Evolutionary conservation across 1,140 invertebrate species (phyloP).

Genomic region (Eubasilissa regina): DNA sequence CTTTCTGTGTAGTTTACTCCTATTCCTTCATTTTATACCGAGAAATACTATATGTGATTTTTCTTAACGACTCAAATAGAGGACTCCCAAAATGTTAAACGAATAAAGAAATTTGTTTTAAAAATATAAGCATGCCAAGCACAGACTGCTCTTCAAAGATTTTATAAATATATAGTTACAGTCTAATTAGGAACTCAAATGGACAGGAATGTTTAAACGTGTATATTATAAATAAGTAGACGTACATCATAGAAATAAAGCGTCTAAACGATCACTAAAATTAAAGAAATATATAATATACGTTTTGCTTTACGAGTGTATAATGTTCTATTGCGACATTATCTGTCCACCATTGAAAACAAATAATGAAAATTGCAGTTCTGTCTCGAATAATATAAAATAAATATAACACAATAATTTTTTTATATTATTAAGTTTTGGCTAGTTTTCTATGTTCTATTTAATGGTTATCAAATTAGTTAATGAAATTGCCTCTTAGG

Average conservation of each 20-base stretch:
- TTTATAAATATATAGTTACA: constrained; percentile 47
- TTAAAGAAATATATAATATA: too few species aligned
- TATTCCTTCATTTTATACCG: constrained; percentile 53
- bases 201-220: constrained; percentile 19
- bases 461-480: constrained; percentile 17
- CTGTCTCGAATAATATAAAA: constrained; percentile 13
- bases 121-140: background rate
- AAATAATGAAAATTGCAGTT: constrained; percentile 8
- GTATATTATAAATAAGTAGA: too few species aligned
- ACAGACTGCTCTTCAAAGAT: constrained; percentile 12
- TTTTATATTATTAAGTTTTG: constrained; percentile 29
- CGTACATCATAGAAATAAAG: background rate
- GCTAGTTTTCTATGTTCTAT: constrained; percentile 37
- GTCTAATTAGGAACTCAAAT: constrained; percentile 44
- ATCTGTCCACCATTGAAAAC: constrained; percentile 14
- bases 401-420: background rate
- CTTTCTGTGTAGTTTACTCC: constrained; percentile 60
- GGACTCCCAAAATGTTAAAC: constrained; percentile 23
- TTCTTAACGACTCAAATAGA: constrained; percentile 24
- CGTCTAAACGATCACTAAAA: too few species aligned
- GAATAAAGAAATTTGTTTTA: background rate
- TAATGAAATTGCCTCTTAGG: constrained; percentile 39
- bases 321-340: background rate
- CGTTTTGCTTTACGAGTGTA: too few species aligned
- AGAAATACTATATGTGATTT: constrained; percentile 57